phyloP scores from a whole-genome alignment of 2,888 invertebrate species.

The Lithophane leautieri region DNA sequence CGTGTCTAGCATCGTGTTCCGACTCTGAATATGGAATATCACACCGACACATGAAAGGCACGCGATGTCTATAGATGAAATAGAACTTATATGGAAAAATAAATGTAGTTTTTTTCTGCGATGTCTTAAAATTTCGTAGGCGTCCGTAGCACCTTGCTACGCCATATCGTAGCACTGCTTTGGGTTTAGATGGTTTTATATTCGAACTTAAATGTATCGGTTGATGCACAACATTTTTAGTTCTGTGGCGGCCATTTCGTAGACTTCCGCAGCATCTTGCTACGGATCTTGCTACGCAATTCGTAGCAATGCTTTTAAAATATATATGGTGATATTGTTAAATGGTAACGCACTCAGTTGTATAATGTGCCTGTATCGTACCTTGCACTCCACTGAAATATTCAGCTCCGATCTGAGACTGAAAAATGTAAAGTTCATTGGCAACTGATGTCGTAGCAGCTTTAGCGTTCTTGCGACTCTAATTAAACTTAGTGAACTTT shows the following conservation, averaged over 20 bases:
- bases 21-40: constrained; percentile 3
- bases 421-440: constrained; percentile 4
- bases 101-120: neutral
- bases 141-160: constrained; percentile 20
- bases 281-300: neutral
- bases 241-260: neutral
- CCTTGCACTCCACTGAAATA: constrained; percentile 1
- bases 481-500: constrained; percentile 7
- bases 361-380: neutral
- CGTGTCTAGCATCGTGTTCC: neutral
- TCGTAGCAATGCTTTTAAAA: neutral
- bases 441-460: neutral
- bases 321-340: neutral
- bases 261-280: neutral
- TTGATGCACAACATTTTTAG: neutral
- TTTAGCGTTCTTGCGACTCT: neutral
- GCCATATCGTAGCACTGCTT: neutral
- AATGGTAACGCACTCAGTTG: neutral
- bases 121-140: neutral
- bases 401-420: neutral
- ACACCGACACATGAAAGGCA: neutral
- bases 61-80: neutral
- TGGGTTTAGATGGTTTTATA: neutral
- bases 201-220: no score
- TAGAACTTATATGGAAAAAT: no score